phyloP scores from a whole-genome alignment of 1,140 invertebrate species.

The Anastrepha ludens region DNA sequence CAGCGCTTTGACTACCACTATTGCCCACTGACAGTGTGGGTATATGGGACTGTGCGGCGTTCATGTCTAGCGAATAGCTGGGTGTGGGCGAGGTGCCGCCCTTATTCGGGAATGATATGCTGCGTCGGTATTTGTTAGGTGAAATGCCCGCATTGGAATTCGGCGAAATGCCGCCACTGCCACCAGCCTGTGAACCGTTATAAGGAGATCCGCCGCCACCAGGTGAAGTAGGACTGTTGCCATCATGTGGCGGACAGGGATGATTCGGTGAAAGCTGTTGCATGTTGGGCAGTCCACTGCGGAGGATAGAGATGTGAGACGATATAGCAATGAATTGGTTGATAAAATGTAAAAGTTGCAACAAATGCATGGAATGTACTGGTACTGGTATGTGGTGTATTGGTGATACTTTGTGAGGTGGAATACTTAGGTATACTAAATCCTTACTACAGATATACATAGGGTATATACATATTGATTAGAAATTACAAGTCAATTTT shows the following conservation, averaged over 20 bases:
- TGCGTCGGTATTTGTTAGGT: conserved; percentile 89
- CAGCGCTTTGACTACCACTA: conserved; percentile 62
- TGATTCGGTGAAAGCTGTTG: conserved; percentile 59
- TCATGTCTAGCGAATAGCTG: conserved; percentile 57
- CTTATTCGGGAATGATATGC: conserved; percentile 92
- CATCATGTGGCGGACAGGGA: conserved; percentile 57
- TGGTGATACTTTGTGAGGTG: conserved; percentile 41
- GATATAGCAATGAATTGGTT: conserved; percentile 46
- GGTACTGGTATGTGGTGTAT: conserved; percentile 33
- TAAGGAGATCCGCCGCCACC: conserved; percentile 67
- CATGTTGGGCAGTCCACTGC: conserved; percentile 58
- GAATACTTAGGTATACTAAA: neutral
- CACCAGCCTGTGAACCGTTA: conserved; percentile 70
- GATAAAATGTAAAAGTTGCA: conserved; percentile 42
- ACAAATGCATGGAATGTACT: conserved; percentile 43
- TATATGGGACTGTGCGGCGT: conserved; percentile 61
- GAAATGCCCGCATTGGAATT: conserved; percentile 73
- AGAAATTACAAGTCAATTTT: neutral
- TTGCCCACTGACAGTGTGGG: conserved; percentile 69
- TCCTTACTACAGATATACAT: no score
- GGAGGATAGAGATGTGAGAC: conserved; percentile 60
- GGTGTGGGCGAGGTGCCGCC: conserved; percentile 75
- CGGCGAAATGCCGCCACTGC: conserved; percentile 69
- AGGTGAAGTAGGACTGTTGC: conserved; percentile 68
- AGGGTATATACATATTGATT: no score